A percentile compares a stretch with the other conserved stretches of the same genome.
These are phyloP conservation scores for Bombus breviceps DNA, from an alignment of 1,140 invertebrate genomes.

Conservation along the genomic window DNA sequence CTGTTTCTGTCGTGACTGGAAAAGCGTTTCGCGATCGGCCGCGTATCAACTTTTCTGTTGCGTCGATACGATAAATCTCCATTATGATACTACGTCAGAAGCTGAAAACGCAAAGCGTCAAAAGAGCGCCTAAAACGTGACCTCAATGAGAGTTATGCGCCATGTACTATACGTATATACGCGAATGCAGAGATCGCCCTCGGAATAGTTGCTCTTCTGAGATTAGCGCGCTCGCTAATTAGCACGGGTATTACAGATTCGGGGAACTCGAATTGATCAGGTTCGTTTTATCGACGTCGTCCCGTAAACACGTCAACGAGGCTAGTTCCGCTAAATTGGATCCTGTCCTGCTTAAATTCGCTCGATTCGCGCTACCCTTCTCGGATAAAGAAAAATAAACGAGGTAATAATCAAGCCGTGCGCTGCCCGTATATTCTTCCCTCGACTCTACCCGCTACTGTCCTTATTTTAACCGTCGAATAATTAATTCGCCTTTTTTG, in stretches of 20 bases:
- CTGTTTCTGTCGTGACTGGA: neutral
- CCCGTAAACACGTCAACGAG: slow-evolving; percentile 26
- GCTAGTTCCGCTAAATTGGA: slow-evolving; percentile 35
- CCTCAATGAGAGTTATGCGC: neutral
- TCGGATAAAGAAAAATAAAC: slow-evolving; percentile 17
- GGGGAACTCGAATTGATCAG: slow-evolving; percentile 50
- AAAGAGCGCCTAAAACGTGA: neutral
- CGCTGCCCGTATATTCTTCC: slow-evolving; percentile 14
- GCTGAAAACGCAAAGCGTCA: slow-evolving; percentile 38
- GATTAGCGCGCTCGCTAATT: slow-evolving; percentile 62
- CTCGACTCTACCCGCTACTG: neutral
- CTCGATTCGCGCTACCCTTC: neutral
- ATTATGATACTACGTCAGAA: slow-evolving; percentile 12
- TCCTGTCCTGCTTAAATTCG: slow-evolving; percentile 10
- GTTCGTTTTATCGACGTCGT: slow-evolving; percentile 22
- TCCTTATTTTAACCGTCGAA: slow-evolving; percentile 6
- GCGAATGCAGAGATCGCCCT: slow-evolving; percentile 17
- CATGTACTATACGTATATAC: neutral
- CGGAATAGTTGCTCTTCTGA: slow-evolving; percentile 57
- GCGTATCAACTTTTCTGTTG: neutral
- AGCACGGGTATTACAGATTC: slow-evolving; percentile 56
- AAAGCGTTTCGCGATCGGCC: neutral
- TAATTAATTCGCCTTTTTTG: slow-evolving; percentile 27
- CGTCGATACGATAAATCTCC: slow-evolving; percentile 29
- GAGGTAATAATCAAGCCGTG: slow-evolving; percentile 20